These are phyloP conservation scores for Hippopotamyrus pictus DNA, from an alignment of 2,797 vertebrate genomes.

Conservation along the genomic window DNA sequence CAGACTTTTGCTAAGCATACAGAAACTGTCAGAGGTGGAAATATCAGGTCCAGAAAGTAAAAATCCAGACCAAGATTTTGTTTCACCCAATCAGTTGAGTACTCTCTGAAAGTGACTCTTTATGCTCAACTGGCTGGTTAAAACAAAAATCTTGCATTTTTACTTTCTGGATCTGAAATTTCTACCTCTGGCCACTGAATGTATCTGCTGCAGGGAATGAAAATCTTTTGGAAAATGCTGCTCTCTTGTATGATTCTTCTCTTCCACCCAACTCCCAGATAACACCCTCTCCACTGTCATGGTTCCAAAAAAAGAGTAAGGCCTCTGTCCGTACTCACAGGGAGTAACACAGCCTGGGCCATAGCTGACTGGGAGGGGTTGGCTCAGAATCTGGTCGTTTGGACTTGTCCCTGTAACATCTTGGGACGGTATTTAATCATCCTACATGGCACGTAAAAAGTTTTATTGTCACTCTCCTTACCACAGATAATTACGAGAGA, in stretches of 20 bases:
- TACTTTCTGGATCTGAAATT: background rate
- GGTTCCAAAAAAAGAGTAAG: background rate
- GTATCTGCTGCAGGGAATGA: background rate
- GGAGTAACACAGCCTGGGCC: background rate
- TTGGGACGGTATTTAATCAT: background rate
- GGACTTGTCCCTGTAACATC: background rate
- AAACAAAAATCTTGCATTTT: background rate
- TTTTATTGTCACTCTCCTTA: background rate
- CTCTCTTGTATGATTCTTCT: background rate
- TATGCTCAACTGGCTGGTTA: background rate
- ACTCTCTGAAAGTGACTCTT: background rate
- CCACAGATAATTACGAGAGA: background rate
- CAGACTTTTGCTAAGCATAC: background rate
- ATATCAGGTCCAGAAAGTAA: background rate
- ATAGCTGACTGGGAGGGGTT: background rate
- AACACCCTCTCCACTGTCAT: background rate
- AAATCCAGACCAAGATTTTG: background rate
- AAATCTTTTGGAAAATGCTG: background rate
- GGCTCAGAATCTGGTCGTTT: background rate
- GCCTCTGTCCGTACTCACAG: background rate
- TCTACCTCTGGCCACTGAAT: background rate
- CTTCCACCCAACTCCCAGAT: background rate
- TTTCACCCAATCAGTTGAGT: background rate
- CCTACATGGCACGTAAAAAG: background rate
- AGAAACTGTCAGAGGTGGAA: background rate